Conservation (phyloP, 1,140 invertebrate species). For the Neotoxoptera formosana region DNA sequence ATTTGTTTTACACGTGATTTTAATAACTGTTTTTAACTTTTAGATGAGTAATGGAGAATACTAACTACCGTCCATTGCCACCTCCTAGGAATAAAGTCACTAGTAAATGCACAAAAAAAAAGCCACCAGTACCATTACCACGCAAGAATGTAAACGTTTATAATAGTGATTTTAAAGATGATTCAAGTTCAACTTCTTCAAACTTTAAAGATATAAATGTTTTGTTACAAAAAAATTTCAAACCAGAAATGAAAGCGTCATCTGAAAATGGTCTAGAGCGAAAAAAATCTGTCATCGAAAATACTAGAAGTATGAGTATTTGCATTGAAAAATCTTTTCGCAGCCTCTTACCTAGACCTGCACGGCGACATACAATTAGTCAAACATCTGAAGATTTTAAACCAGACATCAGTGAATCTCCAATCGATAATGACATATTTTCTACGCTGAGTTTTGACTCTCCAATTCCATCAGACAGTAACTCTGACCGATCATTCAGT, state of each 20-base stretch:
- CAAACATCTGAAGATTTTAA: slow-evolving; percentile 63
- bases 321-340: slow-evolving; percentile 58
- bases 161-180: not conserved
- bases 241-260: slow-evolving; percentile 59
- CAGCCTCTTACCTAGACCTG: slow-evolving; percentile 34
- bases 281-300: slow-evolving; percentile 60
- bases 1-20: slow-evolving; percentile 48
- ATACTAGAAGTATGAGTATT: slow-evolving; percentile 61
- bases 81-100: slow-evolving; percentile 42
- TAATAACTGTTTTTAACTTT: slow-evolving; percentile 51
- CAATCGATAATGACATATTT: slow-evolving; percentile 66
- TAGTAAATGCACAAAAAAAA: slow-evolving; percentile 41
- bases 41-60: slow-evolving; percentile 56
- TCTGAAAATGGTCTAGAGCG: slow-evolving; percentile 61
- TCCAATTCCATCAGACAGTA: slow-evolving; percentile 60
- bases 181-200: not conserved
- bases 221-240: slow-evolving; percentile 38
- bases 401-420: slow-evolving; percentile 65
- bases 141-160: slow-evolving; percentile 29
- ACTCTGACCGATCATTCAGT: slow-evolving; percentile 58
- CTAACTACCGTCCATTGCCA: slow-evolving; percentile 41
- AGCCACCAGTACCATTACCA: slow-evolving; percentile 55
- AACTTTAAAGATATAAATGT: slow-evolving; percentile 19
- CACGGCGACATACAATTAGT: slow-evolving; percentile 45
- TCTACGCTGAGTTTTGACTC: slow-evolving; percentile 63